phyloP scores from a whole-genome alignment of 2,797 vertebrate species.

The Dendrocincla fuliginosa region DNA sequence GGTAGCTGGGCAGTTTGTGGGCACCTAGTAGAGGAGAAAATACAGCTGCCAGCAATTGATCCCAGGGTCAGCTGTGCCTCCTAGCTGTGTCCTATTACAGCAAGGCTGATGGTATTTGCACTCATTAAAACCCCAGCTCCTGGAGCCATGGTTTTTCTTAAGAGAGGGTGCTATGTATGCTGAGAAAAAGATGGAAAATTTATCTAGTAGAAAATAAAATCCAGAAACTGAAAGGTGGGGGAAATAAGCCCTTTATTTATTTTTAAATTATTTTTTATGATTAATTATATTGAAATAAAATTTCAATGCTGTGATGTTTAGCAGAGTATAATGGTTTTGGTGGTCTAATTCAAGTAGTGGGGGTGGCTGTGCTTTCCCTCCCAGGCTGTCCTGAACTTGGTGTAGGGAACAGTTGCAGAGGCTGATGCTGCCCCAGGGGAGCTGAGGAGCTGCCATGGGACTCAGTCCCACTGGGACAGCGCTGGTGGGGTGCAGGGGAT shows the following conservation, averaged over 20 bases:
- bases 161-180: fast-evolving
- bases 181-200: neutral
- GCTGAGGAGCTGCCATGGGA: neutral
- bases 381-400: fast-evolving
- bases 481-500: neutral
- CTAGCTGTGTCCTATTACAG: neutral
- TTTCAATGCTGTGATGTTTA: neutral
- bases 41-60: neutral
- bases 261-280: neutral
- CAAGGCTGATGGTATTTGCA: neutral
- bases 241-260: neutral
- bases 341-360: neutral
- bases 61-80: neutral
- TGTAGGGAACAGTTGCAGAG: neutral
- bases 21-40: neutral
- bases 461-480: neutral
- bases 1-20: neutral
- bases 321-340: neutral
- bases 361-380: neutral
- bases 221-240: neutral
- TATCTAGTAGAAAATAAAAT: neutral
- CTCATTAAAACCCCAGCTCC: neutral
- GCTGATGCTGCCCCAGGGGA: neutral
- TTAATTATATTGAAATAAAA: neutral
- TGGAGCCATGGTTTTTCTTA: neutral